phyloP scores from a whole-genome alignment of 2,113 vertebrate genomes.

The Excalfactoria chinensis region DNA sequence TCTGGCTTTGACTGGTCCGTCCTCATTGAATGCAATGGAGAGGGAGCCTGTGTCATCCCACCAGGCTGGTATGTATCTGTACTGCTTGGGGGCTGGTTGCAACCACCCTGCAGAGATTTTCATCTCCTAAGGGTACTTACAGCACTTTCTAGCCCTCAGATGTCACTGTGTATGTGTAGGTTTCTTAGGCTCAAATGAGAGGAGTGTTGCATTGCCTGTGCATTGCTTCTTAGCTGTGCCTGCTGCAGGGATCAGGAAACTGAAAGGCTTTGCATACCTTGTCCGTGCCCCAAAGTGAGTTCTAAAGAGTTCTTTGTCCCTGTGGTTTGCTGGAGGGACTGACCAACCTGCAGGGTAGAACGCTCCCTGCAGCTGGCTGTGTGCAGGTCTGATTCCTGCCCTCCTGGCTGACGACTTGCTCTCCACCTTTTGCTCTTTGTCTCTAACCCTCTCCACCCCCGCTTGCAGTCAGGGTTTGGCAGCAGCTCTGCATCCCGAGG shows the following conservation, averaged over 20 bases:
- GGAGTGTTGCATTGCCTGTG: background rate
- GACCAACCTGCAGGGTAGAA: background rate
- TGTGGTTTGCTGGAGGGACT: background rate
- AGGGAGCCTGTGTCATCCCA: background rate
- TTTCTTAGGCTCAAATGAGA: background rate
- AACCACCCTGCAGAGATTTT: background rate
- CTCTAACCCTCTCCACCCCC: background rate
- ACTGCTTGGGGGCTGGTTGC: background rate
- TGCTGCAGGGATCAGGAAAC: background rate
- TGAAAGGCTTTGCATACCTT: background rate
- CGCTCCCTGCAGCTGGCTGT: background rate
- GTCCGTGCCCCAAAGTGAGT: background rate
- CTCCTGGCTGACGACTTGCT: background rate
- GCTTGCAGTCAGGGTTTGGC: background rate
- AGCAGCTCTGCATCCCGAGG: rapidly evolving
- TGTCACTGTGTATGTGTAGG: background rate
- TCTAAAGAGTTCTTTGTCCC: background rate
- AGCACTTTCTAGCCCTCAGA: background rate
- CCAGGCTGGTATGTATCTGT: background rate
- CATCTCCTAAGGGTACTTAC: background rate
- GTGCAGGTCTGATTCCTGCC: background rate
- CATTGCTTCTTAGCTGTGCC: background rate
- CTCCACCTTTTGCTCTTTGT: background rate
- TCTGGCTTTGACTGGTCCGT: background rate
- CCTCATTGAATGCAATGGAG: background rate